These are phyloP conservation scores for Noctua pronuba DNA, from an alignment of 2,888 invertebrate genomes.

Conservation along the genomic window DNA sequence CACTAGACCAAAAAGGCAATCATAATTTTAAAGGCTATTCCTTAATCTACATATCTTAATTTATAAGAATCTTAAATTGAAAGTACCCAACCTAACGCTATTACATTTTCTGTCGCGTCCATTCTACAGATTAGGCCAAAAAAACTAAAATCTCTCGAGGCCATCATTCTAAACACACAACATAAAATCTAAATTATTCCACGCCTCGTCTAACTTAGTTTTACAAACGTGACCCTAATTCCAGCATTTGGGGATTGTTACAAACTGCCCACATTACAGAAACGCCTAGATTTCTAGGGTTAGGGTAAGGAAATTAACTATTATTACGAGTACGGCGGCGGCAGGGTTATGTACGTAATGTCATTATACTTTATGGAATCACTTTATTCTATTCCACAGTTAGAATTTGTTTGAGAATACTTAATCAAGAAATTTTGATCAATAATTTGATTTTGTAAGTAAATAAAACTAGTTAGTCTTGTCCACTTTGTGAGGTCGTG, in stretches of 20 bases:
- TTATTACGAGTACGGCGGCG: conserved; percentile 18
- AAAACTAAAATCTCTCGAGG: conserved; percentile 32
- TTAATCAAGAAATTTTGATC: neutral
- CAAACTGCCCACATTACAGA: conserved; percentile 55
- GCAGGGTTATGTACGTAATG: conserved; percentile 28
- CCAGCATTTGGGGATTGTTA: conserved; percentile 34
- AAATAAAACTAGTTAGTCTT: neutral
- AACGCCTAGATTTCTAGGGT: conserved; percentile 48
- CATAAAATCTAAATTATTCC: conserved; percentile 59
- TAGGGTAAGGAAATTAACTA: conserved; percentile 39
- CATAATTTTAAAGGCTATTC: neutral
- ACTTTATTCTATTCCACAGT: neutral
- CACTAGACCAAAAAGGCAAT: too few species aligned
- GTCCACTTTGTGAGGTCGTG: neutral
- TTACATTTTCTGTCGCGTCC: neutral
- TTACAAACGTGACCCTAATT: conserved; percentile 54
- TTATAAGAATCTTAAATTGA: neutral
- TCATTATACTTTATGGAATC: conserved; percentile 50
- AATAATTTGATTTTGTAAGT: conserved; percentile 1
- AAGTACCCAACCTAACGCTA: neutral
- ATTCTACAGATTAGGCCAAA: conserved; percentile 9
- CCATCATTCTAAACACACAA: conserved; percentile 26
- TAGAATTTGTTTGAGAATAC: neutral
- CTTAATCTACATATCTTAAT: neutral
- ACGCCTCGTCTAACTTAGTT: conserved; percentile 56